Base-by-base conservation (phyloP, 2,113 vertebrate species). In the Uropsilus gracilis region DNA sequence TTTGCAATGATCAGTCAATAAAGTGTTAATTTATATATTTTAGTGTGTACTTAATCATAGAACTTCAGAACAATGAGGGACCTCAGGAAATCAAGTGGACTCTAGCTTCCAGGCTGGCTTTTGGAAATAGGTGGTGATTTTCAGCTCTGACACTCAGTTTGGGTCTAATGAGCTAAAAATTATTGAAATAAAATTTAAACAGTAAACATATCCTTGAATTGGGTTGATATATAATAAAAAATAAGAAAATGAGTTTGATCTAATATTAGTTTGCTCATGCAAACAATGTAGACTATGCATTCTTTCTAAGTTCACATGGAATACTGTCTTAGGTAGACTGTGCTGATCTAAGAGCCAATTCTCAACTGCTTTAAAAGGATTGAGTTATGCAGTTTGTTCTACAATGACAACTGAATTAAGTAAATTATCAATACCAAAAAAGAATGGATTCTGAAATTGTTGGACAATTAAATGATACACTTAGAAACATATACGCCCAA, bases 121-220 rank as follows among this genome's bases (percentile, higher is more conserved):
- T 46, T 44, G 75, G 26, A 44, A 55, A 71, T 59, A 39, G 30
- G 28, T 20, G 91, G 61, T 68, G 64, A 64, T 64, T 85, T 42
- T 89, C 12, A 91, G 13, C 37, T 55, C 32, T 57, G 9, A 81
- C 63, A 68, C n/a, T 84, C 39, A 75, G 48, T 32, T 10, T 42
- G 48, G 86, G 14, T 57, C 5, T 10, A 93, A 18, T 73, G 28
- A 48, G 22, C 10, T 83, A 81, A 94, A 90, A 50, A 26, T 80
- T 55, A 61, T 16, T 63, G 48, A 88, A 94, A 42, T 6, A 95
- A 59, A 95, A 53, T 68, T 87, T 76, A 61, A 89, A 94, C 95
- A 72, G 34, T 89, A 78, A 89, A 66, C 55, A 7, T 80, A 55
- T 85, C 16, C 5, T 95, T 90, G 46, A 32, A 64, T 42, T 78